phyloP scores from a whole-genome alignment of 92 coral and sea anemone species.

The Paramuricea clavata region DNA sequence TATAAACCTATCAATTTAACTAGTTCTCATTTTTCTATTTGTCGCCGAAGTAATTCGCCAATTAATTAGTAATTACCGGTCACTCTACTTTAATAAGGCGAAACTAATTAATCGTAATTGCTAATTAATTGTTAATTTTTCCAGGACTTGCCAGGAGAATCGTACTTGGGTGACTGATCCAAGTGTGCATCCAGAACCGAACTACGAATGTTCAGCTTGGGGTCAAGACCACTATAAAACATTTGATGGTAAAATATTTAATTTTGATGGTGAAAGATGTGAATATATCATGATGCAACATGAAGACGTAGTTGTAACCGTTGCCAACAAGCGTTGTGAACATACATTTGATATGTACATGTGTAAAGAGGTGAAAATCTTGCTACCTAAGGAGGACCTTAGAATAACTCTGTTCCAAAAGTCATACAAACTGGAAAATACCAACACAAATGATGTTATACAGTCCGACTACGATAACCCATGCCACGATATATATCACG shows the following conservation, averaged over 20 bases:
- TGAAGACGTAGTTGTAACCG: slow-evolving; percentile 70
- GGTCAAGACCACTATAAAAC: slow-evolving; percentile 95
- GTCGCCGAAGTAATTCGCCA: no score
- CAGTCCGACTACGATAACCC: slow-evolving; percentile 40
- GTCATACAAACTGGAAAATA: slow-evolving; percentile 15
- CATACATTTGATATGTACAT: slow-evolving; percentile 89
- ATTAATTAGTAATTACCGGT: not conserved
- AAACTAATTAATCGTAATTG: not conserved
- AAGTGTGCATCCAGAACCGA: slow-evolving; percentile 73
- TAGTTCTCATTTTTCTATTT: no score
- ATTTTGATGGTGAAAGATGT: slow-evolving; percentile 67
- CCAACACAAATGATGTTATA: not conserved
- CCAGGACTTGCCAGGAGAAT: slow-evolving; percentile 81
- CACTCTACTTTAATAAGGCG: not conserved
- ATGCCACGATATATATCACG: slow-evolving; percentile 15
- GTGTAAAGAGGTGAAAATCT: slow-evolving; percentile 82
- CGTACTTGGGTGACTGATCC: slow-evolving; percentile 78
- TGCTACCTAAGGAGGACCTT: not conserved
- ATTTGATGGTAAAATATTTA: slow-evolving; percentile 81
- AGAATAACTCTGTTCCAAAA: slow-evolving; percentile 1
- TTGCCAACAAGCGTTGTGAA: slow-evolving; percentile 81
- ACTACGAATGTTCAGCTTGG: slow-evolving; percentile 90
- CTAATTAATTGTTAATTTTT: not conserved
- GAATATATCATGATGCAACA: slow-evolving; percentile 74
- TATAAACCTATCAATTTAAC: no score